Percentiles rank a stretch among this genome's conserved stretches.
These are phyloP conservation scores for Hydriomena furcata DNA, from an alignment of 2,888 invertebrate species.

Conservation along the genomic window DNA sequence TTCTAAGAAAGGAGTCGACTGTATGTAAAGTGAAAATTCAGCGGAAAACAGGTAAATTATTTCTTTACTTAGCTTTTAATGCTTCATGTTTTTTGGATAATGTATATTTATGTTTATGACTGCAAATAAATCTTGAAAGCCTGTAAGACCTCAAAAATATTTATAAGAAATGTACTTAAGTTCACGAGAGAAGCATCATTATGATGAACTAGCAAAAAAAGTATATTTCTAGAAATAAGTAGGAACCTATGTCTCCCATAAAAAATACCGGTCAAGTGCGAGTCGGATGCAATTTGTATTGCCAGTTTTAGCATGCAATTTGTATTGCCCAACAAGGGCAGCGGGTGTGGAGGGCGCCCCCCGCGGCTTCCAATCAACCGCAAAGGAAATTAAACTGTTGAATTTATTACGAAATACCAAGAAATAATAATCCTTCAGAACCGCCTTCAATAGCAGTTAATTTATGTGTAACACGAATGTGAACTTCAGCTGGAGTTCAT, in stretches of 20 bases:
- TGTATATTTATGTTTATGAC: background rate
- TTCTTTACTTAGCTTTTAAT: conserved; percentile 12
- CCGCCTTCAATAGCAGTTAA: conserved; percentile 44
- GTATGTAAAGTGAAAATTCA: conserved; percentile 5
- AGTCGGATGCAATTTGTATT: no score
- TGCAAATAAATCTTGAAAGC: background rate
- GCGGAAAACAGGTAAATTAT: conserved; percentile 7
- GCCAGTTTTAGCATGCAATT: conserved; percentile 32
- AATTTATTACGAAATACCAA: conserved; percentile 61
- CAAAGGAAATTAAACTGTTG: conserved; percentile 72
- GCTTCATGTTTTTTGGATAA: background rate
- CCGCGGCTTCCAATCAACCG: conserved; percentile 61
- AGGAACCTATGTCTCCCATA: no score
- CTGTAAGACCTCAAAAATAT: no score
- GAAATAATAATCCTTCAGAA: conserved; percentile 49
- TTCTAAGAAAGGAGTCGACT: background rate
- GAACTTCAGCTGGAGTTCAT: conserved; percentile 8
- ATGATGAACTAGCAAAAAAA: no score
- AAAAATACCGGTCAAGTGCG: no score
- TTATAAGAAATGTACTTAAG: no score
- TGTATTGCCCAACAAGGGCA: conserved; percentile 41
- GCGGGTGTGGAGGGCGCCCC: conserved; percentile 33
- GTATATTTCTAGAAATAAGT: no score
- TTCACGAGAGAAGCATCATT: no score
- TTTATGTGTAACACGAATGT: conserved; percentile 34